Evolutionary conservation across 2,113 vertebrate species (phyloP), one percentile per base, ranked within the genome.

Genomic region (Phaethornis superciliosus): DNA sequence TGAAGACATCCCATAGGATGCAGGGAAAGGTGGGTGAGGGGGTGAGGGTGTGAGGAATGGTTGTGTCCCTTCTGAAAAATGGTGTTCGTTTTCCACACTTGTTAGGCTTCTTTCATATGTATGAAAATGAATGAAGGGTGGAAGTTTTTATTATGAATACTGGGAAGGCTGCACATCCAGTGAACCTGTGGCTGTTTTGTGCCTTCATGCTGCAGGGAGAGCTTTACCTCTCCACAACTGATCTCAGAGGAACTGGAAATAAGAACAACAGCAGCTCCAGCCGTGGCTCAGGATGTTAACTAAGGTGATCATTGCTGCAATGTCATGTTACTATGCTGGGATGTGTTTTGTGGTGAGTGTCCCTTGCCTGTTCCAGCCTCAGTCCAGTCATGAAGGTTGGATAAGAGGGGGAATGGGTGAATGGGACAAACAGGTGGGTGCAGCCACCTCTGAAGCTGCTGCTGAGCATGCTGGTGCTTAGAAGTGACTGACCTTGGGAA

Each of bases 261-360:
- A 32, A 3, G 42, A 87, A 56, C 19, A 2, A 4, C 18, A 5
- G 56, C 37, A 76, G 52, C 40, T 67, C 40, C 62, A 62, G 28
- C 49, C 15, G 1, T 8, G n/a, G 65, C 33, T 49, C 44, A 54
- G 67, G 15, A 15, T 6, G 1, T 32, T 67, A 28, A 20, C 26
- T 44, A 23, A 7, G 35, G 28, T 46, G 47, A 14, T 49, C 1
- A 2, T 59, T 59, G 40, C 17, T 69, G 79, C 46, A 69, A 9
- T 75, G 74, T 60, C 46, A 7, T 28, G 9, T 64, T 64, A 44
- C 15, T 15, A 5, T 10, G 8, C 15, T 59, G 27, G 49, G 13
- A 17, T 49, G 37, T 22, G 30, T 52, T 63, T 44, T 21, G n/a
- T 0, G 0, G 16, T 54, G 55, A 54, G 32, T 7, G 10, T 3